Conservation (phyloP, 2,113 vertebrate genomes). For the Phalacrocorax pelagicus region DNA sequence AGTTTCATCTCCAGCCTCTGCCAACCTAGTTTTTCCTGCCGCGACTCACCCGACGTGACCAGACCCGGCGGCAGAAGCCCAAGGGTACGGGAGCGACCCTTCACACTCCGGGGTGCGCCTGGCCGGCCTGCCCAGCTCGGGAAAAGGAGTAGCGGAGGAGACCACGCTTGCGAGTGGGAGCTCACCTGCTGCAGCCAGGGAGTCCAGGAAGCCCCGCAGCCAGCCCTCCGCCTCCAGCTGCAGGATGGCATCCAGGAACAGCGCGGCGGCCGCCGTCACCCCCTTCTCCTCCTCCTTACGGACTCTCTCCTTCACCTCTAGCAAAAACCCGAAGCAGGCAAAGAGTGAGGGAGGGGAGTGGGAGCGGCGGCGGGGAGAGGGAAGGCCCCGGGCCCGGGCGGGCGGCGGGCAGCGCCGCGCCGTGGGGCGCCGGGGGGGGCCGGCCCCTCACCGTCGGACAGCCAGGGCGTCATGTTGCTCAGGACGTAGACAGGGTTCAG, state of each 20-base stretch:
- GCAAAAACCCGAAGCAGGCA: neutral
- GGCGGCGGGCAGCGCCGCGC: neutral
- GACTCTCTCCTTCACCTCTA: neutral
- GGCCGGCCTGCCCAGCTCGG: too few species aligned
- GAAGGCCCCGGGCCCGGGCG: neutral
- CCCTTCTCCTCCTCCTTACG: slow-evolving; percentile 11
- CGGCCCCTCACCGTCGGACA: neutral
- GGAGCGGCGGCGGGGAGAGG: too few species aligned
- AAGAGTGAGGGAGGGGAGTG: neutral
- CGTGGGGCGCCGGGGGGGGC: too few species aligned
- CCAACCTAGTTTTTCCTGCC: rapidly evolving
- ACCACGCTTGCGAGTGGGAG: rapidly evolving
- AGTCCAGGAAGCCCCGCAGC: neutral
- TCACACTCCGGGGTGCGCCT: rapidly evolving
- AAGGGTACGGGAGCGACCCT: rapidly evolving
- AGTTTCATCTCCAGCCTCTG: neutral
- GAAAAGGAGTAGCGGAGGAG: too few species aligned
- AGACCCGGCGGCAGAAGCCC: too few species aligned
- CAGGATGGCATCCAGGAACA: neutral
- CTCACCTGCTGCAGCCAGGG: neutral
- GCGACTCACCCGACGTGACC: rapidly evolving
- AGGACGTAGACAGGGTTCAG: neutral
- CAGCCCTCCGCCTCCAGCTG: neutral
- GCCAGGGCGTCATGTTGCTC: neutral
- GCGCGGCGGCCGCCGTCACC: neutral